phyloP scores from a whole-genome alignment of 1,140 invertebrate genomes.

The Drosophila erecta region DNA sequence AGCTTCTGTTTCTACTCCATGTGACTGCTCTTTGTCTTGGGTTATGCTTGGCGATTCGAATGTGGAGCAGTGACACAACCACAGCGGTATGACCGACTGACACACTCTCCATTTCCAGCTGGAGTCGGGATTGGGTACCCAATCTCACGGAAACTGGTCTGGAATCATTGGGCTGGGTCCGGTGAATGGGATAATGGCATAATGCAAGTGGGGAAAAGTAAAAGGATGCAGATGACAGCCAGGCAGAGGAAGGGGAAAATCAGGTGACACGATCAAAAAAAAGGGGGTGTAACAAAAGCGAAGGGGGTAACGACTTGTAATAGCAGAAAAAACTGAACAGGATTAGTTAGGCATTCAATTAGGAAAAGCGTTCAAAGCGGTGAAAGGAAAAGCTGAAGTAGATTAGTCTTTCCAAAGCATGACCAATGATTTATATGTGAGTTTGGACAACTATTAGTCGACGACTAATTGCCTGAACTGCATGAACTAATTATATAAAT shows the following conservation, averaged over 20 bases:
- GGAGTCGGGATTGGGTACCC: constrained; percentile 6
- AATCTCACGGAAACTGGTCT: constrained; percentile 35
- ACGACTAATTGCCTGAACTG: neutral
- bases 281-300: neutral
- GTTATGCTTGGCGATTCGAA: constrained; percentile 68
- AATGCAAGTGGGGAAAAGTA: constrained; percentile 24
- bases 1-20: neutral
- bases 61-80: constrained; percentile 70
- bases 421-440: neutral
- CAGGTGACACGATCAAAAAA: neutral
- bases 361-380: constrained; percentile 2
- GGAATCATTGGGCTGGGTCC: constrained; percentile 10
- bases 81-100: constrained; percentile 72
- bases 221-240: constrained; percentile 51
- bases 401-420: neutral
- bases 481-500: neutral
- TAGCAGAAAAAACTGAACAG: neutral
- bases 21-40: constrained; percentile 56
- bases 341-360: constrained; percentile 5
- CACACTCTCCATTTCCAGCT: constrained; percentile 53
- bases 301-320: neutral
- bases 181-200: constrained; percentile 43
- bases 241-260: constrained; percentile 5
- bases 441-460: neutral
- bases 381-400: constrained; percentile 9